Evolutionary conservation across 2,113 vertebrate species (phyloP).

Genomic region (Cichladusa arquata): DNA sequence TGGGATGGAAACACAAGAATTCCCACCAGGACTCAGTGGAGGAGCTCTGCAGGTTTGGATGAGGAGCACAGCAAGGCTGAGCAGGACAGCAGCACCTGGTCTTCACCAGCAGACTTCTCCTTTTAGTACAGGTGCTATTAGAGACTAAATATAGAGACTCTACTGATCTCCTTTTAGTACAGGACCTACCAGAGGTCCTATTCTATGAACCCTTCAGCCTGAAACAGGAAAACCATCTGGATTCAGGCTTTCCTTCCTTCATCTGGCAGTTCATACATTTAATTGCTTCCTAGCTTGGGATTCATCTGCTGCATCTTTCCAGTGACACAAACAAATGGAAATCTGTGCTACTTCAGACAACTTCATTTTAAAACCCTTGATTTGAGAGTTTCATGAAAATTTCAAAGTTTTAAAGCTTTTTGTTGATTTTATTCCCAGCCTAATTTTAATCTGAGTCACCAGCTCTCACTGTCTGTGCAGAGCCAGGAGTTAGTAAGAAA

Average conservation of each 20-base stretch:
- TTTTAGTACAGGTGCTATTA: background rate
- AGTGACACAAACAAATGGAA: constrained; percentile 5
- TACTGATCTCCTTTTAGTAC: too few species aligned
- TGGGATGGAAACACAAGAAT: background rate
- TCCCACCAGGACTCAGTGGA: background rate
- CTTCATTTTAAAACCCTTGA: background rate
- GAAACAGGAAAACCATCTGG: background rate
- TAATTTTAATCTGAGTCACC: background rate
- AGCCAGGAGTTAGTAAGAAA: background rate
- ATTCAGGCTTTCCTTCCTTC: background rate
- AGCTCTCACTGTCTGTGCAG: background rate
- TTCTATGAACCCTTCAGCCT: background rate
- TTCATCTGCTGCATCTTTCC: background rate
- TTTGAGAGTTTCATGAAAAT: background rate
- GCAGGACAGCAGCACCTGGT: background rate
- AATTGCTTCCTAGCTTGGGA: constrained; percentile 7
- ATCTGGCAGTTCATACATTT: background rate
- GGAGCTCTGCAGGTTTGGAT: background rate
- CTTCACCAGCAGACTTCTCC: background rate
- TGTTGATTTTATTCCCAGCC: background rate
- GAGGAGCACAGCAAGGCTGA: background rate
- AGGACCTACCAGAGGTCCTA: background rate
- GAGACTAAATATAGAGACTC: too few species aligned
- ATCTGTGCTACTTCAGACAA: background rate
- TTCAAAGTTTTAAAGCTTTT: background rate